Evolutionary conservation across 2,113 vertebrate species (phyloP).

Genomic region (Mus musculus): GRCm39 chr5:141979501-141980000

Average conservation of each 20-base stretch:
- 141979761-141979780: background rate
- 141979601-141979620: no score
- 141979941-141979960: background rate
- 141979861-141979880: background rate
- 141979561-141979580: background rate
- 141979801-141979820: background rate
- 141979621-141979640: no score
- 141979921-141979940: background rate
- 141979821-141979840: background rate
- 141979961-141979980: fast-evolving
- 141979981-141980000: background rate
- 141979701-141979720: background rate
- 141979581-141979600: no score
- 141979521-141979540: no score
- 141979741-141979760: background rate
- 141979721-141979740: background rate
- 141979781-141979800: background rate
- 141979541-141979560: no score
- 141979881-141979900: background rate
- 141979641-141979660: no score
- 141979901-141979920: background rate
- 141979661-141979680: no score
- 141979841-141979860: no score
- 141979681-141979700: background rate
- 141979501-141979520: no score